These are phyloP conservation scores for Proisotoma minuta DNA, from an alignment of 2,888 invertebrate genomes.

Conservation along the genomic window DNA sequence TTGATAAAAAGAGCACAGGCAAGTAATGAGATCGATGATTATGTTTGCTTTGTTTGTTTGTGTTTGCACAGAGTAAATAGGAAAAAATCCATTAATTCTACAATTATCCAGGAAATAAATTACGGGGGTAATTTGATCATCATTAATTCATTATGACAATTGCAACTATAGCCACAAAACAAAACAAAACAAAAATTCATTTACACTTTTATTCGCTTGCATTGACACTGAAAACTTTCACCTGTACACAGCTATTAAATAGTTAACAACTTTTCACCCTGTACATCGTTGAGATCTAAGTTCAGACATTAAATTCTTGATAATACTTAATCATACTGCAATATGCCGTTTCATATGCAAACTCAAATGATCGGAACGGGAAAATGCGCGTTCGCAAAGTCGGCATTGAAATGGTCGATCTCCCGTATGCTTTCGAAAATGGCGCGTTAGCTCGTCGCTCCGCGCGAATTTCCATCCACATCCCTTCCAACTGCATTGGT, in stretches of 20 bases:
- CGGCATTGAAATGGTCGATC: constrained; percentile 63
- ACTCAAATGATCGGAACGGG: constrained; percentile 62
- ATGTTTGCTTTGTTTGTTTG: constrained; percentile 29
- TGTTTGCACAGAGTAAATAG: no score
- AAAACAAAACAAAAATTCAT: no score
- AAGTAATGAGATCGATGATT: constrained; percentile 38
- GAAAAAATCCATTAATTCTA: no score
- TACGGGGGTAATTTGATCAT: no score
- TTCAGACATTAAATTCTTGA: no score
- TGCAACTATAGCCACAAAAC: no score
- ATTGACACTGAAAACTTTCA: background rate
- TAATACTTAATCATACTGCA: no score
- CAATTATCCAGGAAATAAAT: no score
- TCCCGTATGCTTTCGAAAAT: constrained; percentile 58
- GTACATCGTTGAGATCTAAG: background rate
- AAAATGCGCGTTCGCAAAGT: constrained; percentile 62
- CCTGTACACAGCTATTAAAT: background rate
- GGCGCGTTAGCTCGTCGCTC: constrained; percentile 61
- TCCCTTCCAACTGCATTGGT: constrained; percentile 62
- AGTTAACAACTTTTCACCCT: background rate
- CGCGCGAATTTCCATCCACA: constrained; percentile 62
- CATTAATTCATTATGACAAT: no score
- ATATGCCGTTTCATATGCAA: constrained; percentile 64
- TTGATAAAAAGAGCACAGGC: no score
- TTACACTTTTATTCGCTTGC: background rate